Evolutionary conservation across 2,113 vertebrate genomes (phyloP).

Genomic region (Collichthys lucidus): DNA sequence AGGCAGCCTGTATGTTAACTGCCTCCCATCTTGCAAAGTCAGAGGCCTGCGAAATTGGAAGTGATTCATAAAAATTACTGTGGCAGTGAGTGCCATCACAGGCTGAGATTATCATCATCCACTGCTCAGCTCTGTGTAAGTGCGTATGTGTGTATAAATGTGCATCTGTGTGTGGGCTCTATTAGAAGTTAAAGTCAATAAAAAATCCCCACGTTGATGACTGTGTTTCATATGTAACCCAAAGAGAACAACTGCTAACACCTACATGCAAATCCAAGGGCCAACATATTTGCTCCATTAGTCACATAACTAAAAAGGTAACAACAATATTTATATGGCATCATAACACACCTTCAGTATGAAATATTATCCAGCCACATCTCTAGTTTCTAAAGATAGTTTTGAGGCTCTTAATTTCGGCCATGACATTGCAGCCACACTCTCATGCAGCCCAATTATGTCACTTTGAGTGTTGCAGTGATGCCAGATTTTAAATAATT

Average conservation of each 20-base stretch:
- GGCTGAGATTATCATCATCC: conserved; percentile 58
- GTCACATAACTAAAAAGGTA: background rate
- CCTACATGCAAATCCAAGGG: background rate
- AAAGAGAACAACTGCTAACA: conserved; percentile 6
- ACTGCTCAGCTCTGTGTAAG: conserved; percentile 30
- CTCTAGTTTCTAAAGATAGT: conserved; percentile 23
- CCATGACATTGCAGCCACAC: conserved; percentile 37
- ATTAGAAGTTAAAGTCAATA: conserved; percentile 27
- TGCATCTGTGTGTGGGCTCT: background rate
- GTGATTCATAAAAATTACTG: conserved; percentile 65
- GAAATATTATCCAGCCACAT: background rate
- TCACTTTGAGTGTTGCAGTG: conserved; percentile 33
- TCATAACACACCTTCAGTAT: background rate
- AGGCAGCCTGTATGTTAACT: conserved; percentile 33
- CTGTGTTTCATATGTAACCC: conserved; percentile 6
- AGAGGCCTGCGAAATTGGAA: conserved; percentile 59
- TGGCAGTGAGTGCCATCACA: conserved; percentile 54
- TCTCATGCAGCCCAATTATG: conserved; percentile 12
- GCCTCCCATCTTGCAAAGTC: conserved; percentile 52
- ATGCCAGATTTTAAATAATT: background rate
- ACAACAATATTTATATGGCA: background rate
- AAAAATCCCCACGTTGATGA: conserved; percentile 13
- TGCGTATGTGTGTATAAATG: background rate
- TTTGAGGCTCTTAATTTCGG: conserved; percentile 19
- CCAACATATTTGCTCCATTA: background rate